These are phyloP conservation scores for Coremacera marginata DNA, from an alignment of 2,888 invertebrate species.

Conservation along the genomic window DNA sequence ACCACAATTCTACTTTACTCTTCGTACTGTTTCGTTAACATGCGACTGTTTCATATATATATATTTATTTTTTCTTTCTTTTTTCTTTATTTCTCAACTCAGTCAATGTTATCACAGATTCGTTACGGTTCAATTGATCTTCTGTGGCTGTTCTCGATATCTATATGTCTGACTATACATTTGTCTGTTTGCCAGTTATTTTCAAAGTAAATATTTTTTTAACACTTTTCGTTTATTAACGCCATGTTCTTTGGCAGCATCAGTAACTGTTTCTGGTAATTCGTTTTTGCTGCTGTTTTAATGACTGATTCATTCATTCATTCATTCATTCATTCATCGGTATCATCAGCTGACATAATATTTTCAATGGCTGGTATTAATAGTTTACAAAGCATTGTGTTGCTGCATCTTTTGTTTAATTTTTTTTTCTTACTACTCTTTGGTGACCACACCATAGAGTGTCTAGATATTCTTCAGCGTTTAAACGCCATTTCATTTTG, in stretches of 20 bases:
- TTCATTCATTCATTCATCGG: not conserved
- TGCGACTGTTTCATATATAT: not conserved
- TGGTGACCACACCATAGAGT: too few species aligned
- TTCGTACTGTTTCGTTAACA: not conserved
- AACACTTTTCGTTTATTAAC: constrained; percentile 14
- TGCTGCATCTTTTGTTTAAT: not conserved
- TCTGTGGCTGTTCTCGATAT: not conserved
- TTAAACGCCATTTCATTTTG: not conserved
- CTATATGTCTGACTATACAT: not conserved
- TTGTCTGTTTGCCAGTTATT: constrained; percentile 17
- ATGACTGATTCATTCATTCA: not conserved
- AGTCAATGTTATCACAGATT: constrained; percentile 22
- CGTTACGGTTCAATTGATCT: constrained; percentile 14
- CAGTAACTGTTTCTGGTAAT: not conserved
- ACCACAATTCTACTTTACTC: not conserved
- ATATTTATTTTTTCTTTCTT: not conserved
- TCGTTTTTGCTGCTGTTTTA: not conserved
- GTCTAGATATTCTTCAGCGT: too few species aligned
- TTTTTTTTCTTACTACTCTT: not conserved
- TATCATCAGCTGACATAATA: constrained; percentile 21
- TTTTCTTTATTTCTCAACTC: not conserved
- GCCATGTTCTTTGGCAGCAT: not conserved
- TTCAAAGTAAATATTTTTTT: constrained; percentile 14
- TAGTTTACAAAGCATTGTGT: not conserved
- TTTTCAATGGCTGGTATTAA: constrained; percentile 10